Evolutionary conservation across 2,797 vertebrate species (phyloP).

Genomic region (Syngnathus rostellatus): DNA sequence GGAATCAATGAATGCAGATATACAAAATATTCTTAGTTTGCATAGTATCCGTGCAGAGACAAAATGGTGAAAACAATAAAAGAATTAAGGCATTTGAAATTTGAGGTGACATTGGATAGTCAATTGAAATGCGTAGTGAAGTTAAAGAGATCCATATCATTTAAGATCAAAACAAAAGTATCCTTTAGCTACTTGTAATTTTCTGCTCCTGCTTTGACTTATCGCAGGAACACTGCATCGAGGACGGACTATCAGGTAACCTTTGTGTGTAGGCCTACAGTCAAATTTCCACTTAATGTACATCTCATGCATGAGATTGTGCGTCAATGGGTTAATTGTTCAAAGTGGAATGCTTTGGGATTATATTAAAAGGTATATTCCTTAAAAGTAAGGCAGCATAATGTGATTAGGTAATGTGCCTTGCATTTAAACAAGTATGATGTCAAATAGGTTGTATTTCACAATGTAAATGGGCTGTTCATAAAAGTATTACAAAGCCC

Average conservation of each 20-base stretch:
- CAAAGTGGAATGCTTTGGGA: conserved; percentile 18
- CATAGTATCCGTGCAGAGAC: no score
- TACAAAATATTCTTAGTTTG: no score
- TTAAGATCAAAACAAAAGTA: conserved; percentile 11
- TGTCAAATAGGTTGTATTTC: conserved; percentile 9
- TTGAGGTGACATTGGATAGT: background rate
- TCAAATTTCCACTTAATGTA: conserved; percentile 2
- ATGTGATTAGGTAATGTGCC: conserved; percentile 20
- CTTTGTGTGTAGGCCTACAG: conserved; percentile 5
- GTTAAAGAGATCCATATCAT: conserved; percentile 10
- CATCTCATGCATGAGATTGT: conserved; percentile 25
- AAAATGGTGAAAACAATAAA: no score
- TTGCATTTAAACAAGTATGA: conserved; percentile 23
- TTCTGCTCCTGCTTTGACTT: conserved; percentile 10
- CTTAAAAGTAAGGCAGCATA: conserved; percentile 16
- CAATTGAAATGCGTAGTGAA: background rate
- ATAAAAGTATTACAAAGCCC: no score
- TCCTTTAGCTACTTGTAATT: conserved; percentile 16
- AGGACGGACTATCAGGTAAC: conserved; percentile 10
- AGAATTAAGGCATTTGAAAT: background rate
- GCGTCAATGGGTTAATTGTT: conserved; percentile 42
- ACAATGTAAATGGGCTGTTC: conserved; percentile 7
- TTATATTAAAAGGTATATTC: conserved; percentile 27
- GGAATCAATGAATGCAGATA: no score
- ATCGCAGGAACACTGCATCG: conserved; percentile 11